Evolutionary conservation across 92 coral and sea anemone genomes (phyloP).

Genomic region (Plumapathes pennacea): DNA sequence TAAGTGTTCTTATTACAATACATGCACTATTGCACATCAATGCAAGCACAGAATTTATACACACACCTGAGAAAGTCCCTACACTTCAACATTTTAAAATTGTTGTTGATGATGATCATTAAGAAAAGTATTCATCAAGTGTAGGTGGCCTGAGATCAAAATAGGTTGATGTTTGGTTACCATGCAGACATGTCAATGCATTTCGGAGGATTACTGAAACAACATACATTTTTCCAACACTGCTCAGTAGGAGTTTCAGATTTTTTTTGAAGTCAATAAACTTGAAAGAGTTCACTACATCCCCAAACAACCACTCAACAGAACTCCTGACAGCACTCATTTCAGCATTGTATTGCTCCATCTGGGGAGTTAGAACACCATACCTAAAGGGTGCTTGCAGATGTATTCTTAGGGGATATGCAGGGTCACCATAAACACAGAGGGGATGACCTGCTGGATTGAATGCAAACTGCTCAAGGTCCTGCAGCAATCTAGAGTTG

Average conservation of each 20-base stretch:
- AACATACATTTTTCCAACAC: background rate
- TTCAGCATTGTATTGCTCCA: slow-evolving; percentile 12
- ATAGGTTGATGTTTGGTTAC: background rate
- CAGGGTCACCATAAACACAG: slow-evolving; percentile 4
- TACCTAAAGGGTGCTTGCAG: slow-evolving; percentile 1
- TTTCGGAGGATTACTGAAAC: background rate
- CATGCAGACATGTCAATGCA: background rate
- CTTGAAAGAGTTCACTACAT: slow-evolving; percentile 1
- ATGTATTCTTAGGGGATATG: slow-evolving; percentile 4
- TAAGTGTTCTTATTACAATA: too few relatives aligned
- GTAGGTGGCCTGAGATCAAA: slow-evolving; percentile 1
- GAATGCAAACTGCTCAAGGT: slow-evolving; percentile 1
- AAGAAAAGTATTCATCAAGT: too few relatives aligned
- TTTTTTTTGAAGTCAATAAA: background rate
- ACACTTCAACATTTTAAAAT: too few relatives aligned
- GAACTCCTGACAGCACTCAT: slow-evolving; percentile 27
- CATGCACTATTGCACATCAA: too few relatives aligned
- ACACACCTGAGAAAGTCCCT: too few relatives aligned
- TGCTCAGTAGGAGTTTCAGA: background rate
- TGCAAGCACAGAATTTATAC: too few relatives aligned
- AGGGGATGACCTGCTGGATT: background rate
- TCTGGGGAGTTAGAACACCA: background rate
- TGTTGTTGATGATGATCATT: too few relatives aligned
- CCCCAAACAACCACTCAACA: slow-evolving; percentile 6
- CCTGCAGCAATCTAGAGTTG: background rate